A percentile compares a stretch with the other conserved stretches of the same genome.
Evolutionary conservation across 2,797 vertebrate genomes (phyloP).

Genomic region (Mergus octosetaceus): DNA sequence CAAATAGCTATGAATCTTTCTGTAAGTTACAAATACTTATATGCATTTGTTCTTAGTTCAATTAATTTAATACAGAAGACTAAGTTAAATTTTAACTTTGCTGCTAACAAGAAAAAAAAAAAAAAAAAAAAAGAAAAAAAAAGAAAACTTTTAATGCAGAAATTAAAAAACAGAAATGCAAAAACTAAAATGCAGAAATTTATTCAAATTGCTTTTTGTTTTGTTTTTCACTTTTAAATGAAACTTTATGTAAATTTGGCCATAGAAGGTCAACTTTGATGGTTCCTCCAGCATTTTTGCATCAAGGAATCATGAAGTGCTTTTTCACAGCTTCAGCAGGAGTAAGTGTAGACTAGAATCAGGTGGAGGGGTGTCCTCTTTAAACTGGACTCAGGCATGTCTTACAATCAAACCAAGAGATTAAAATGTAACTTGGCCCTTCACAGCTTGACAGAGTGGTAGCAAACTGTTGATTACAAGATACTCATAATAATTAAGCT

Average conservation of each 20-base stretch:
- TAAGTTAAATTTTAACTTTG: neutral
- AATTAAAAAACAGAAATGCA: too few species aligned
- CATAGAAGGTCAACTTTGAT: neutral
- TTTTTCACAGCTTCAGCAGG: neutral
- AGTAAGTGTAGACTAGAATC: neutral
- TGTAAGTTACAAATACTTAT: neutral
- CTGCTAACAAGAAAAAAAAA: neutral
- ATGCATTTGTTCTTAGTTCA: neutral
- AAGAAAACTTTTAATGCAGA: too few species aligned
- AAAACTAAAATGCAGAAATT: neutral
- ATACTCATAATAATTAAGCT: slow-evolving; percentile 18
- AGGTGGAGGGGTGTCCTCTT: neutral
- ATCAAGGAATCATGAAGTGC: neutral
- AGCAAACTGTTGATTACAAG: slow-evolving; percentile 11
- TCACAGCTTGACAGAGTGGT: neutral
- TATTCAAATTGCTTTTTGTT: neutral
- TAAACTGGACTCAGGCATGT: neutral
- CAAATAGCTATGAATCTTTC: neutral
- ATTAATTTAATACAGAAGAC: neutral
- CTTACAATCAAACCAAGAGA: neutral
- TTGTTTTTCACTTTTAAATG: neutral
- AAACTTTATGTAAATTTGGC: neutral
- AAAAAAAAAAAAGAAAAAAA: too few species aligned
- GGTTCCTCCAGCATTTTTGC: neutral
- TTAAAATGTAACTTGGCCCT: neutral